Evolutionary conservation across 2,888 invertebrate species (phyloP).

Genomic region (Acanthoscelides obtectus): DNA sequence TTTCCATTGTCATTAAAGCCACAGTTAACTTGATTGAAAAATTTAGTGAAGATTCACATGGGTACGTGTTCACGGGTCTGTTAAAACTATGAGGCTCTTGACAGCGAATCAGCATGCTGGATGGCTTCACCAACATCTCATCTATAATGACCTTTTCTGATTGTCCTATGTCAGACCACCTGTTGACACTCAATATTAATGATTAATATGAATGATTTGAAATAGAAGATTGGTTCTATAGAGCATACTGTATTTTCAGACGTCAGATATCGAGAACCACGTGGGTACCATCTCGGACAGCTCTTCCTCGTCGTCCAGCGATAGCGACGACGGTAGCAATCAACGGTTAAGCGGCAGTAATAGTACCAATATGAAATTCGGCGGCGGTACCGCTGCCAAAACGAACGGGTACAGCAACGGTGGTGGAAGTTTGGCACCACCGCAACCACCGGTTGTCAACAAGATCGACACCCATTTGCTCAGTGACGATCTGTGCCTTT

Average conservation of each 20-base stretch:
- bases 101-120: too few species aligned
- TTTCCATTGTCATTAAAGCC: too few species aligned
- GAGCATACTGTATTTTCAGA: neutral
- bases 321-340: constrained; percentile 43
- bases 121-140: too few species aligned
- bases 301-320: constrained; percentile 38
- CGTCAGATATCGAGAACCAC: constrained; percentile 27
- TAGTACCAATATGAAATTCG: neutral
- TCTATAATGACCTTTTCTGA: too few species aligned
- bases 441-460: constrained; percentile 39
- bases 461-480: constrained; percentile 56
- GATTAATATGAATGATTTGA: too few species aligned
- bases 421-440: constrained; percentile 40
- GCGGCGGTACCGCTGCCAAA: constrained; percentile 19
- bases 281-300: constrained; percentile 45
- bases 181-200: too few species aligned
- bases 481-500: constrained; percentile 80
- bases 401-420: constrained; percentile 47
- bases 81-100: too few species aligned
- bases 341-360: constrained; percentile 8
- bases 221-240: too few species aligned
- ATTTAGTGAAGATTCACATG: too few species aligned
- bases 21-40: too few species aligned
- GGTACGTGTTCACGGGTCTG: too few species aligned
- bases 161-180: too few species aligned